A percentile compares a stretch with the other conserved stretches of the same genome.
These are phyloP conservation scores for Drosophila bipectinata DNA, from an alignment of 1,140 invertebrate genomes.

Conservation along the genomic window DNA sequence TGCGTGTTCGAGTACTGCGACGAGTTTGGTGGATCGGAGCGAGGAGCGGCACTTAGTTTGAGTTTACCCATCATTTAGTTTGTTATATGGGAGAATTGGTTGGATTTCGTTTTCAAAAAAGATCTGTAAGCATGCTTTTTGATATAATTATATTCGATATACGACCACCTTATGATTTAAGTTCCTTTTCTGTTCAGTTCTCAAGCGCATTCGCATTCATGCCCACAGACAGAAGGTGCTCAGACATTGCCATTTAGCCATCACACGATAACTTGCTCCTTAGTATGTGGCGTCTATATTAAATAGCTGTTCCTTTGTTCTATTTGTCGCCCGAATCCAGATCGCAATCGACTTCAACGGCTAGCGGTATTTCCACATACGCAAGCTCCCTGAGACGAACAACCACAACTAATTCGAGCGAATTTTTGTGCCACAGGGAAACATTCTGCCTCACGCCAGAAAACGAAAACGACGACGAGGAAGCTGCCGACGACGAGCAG, in stretches of 20 bases:
- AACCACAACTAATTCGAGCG: constrained; percentile 83
- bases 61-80: constrained; percentile 76
- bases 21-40: constrained; percentile 23
- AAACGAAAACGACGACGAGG: constrained; percentile 48
- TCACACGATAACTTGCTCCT: background rate
- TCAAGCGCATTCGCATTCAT: constrained; percentile 13
- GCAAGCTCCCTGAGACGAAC: constrained; percentile 82
- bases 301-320: background rate
- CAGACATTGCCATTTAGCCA: background rate
- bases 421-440: constrained; percentile 83
- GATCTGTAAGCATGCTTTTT: constrained; percentile 83
- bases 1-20: constrained; percentile 5
- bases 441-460: constrained; percentile 81
- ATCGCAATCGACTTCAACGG: constrained; percentile 84
- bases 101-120: constrained; percentile 82
- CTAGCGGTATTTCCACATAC: constrained; percentile 83
- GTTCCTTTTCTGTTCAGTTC: constrained; percentile 23
- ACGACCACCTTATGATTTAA: constrained; percentile 23
- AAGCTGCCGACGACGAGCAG: background rate
- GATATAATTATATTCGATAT: constrained; percentile 36
- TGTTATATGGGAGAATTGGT: constrained; percentile 69
- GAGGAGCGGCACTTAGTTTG: constrained; percentile 70
- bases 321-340: constrained; percentile 37
- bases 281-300: no score
- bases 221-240: background rate